phyloP scores from a whole-genome alignment of 2,888 invertebrate species.

The Melanostoma scalare region DNA sequence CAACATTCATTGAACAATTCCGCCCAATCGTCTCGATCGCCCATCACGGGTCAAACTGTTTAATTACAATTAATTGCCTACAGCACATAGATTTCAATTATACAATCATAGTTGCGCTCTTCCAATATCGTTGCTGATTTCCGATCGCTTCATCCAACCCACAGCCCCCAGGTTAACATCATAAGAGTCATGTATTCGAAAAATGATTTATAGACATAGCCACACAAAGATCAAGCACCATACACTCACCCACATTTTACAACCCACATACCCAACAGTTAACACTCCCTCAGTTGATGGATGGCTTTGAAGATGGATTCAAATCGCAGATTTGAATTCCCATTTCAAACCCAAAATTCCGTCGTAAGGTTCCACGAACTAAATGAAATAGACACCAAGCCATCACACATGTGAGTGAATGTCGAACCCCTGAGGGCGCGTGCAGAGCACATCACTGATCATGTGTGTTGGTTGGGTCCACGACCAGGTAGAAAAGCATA shows the following conservation, averaged over 20 bases:
- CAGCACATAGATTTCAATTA: constrained; percentile 56
- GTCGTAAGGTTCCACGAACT: constrained; percentile 47
- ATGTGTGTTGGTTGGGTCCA: background rate
- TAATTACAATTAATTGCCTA: constrained; percentile 69
- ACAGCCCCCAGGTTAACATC: no score
- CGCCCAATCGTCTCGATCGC: constrained; percentile 52
- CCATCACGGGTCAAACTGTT: constrained; percentile 59
- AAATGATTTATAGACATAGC: constrained; percentile 31
- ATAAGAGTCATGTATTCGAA: constrained; percentile 27
- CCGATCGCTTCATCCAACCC: background rate
- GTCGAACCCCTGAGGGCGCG: constrained; percentile 50
- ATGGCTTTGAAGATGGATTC: constrained; percentile 45
- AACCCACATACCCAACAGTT: constrained; percentile 60
- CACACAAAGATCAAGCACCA: constrained; percentile 11
- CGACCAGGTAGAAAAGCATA: no score
- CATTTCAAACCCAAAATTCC: constrained; percentile 40
- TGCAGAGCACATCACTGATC: constrained; percentile 36
- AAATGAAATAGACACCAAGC: constrained; percentile 33
- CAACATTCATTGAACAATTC: constrained; percentile 46
- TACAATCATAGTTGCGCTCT: constrained; percentile 14
- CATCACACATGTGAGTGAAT: background rate
- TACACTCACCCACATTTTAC: constrained; percentile 32
- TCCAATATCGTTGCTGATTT: background rate
- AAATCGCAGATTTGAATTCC: constrained; percentile 59
- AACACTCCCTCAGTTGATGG: constrained; percentile 63